Conservation (phyloP, 1,140 invertebrate species). For the Lasaia peninsularis region DNA sequence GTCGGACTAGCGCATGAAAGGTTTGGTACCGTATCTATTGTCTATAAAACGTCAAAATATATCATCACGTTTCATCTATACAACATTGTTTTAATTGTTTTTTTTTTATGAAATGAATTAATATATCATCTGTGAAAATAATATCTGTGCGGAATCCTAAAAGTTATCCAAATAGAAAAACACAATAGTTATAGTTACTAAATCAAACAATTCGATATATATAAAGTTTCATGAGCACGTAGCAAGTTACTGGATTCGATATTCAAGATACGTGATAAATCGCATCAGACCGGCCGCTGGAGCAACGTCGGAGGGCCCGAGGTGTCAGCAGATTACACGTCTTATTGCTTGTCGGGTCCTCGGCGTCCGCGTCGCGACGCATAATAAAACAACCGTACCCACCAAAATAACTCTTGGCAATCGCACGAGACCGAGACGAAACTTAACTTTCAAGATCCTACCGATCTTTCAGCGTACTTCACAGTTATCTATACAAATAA, state of each 20-base stretch:
- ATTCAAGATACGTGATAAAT: constrained; percentile 8
- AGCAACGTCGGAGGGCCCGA: constrained; percentile 6
- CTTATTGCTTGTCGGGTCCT: constrained; percentile 17
- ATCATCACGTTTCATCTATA: too few species aligned
- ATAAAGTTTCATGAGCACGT: constrained; percentile 7
- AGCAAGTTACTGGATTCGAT: constrained; percentile 10
- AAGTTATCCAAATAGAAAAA: too few species aligned
- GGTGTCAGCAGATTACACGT: constrained; percentile 12
- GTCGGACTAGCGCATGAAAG: too few species aligned
- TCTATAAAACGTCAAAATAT: too few species aligned
- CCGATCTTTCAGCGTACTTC: constrained; percentile 1
- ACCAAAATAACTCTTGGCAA: constrained; percentile 17
- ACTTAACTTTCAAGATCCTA: constrained; percentile 8
- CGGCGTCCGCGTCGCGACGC: background rate
- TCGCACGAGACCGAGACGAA: constrained; percentile 8
- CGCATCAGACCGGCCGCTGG: background rate
- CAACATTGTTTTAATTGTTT: too few species aligned
- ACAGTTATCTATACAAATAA: too few species aligned
- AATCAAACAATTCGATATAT: constrained; percentile 3
- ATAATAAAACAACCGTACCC: constrained; percentile 13
- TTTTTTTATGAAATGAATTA: too few species aligned
- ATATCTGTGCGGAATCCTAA: too few species aligned
- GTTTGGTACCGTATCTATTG: too few species aligned
- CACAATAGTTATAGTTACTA: background rate
- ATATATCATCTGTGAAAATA: too few species aligned